Evolutionary conservation across 2,888 invertebrate species (phyloP), one percentile per base, ranked within the genome.

Genomic region (Caenorhabditis sp.): DNA sequence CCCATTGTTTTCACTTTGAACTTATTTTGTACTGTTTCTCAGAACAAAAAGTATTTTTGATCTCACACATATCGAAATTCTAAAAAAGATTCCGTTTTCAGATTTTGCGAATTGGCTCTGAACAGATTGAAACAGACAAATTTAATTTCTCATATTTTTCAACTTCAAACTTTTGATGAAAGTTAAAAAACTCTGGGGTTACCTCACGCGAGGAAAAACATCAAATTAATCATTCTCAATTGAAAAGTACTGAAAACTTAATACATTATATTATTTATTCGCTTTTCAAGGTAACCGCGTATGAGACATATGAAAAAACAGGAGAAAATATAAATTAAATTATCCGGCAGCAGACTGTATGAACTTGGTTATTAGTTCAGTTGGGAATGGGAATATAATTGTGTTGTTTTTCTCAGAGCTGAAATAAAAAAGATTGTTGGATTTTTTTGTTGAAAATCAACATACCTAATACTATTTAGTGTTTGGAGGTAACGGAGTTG

Each of bases 361-460:
- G 51, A 75, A 66, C 61, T 70, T 75, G 50, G 69, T 53, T 61
- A 79, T 79, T 51, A 93, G 88, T 86, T 95, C 95, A 89, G 95
- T 92, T n/a, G 94, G 94, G 84, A 95, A 89, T 21, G 96, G 96
- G 89, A 96, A 96, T 62, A 96, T 94, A 87, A 96, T 96, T 12
- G 96, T 96, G n/a, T 95, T 95, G 89, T 96, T 96, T 91, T 96
- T 96, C 91, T 97, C 96, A 24, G 95, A 94, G 26, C 95, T 95
- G 88, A 31, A 76, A 72, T n/a, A 43, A 26, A 31, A 36, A 6
- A 10, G 4, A 31, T 6, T 6, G 10, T 6, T 10, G 4, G 31
- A 6, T 31, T 5, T 50, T 54, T 12, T 58, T 37, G 24, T 14
- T 36, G 43, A 37, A 26, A 54, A 51, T n/a, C 5, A 26, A 55